A percentile compares a stretch with the other conserved stretches of the same genome.
Evolutionary conservation across 2,797 vertebrate genomes (phyloP).

Genomic region (Darevskia nairensis): DNA sequence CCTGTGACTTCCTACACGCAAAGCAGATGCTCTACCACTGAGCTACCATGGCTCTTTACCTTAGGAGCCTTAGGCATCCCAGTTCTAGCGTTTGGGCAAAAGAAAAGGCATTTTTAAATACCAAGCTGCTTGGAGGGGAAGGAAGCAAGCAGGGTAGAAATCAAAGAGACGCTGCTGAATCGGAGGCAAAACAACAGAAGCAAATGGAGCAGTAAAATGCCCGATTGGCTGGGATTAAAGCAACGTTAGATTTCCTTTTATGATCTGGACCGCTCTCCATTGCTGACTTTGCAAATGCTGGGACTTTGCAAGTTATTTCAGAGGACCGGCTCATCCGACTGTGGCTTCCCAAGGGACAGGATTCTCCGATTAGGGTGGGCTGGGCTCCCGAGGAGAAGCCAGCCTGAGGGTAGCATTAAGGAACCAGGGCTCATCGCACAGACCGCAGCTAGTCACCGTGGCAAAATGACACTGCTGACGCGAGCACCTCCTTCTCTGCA

Average conservation of each 20-base stretch:
- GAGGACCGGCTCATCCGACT: background rate
- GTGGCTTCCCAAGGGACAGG: background rate
- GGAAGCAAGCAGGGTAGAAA: no score
- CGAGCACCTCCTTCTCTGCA: background rate
- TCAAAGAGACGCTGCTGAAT: no score
- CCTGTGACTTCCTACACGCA: no score
- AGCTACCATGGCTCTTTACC: no score
- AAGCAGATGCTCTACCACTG: no score
- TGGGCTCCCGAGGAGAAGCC: background rate
- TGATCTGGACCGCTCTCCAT: background rate
- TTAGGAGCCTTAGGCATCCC: no score
- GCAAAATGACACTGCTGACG: constrained; percentile 6
- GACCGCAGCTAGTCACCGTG: background rate
- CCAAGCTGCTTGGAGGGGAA: no score
- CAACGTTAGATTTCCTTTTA: background rate
- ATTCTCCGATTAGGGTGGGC: background rate
- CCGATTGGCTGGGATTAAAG: no score
- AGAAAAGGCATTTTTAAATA: no score
- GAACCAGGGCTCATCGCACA: background rate
- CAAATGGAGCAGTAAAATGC: no score
- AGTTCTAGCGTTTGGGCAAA: no score
- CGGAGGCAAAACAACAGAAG: no score
- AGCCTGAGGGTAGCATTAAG: background rate
- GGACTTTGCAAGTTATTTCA: background rate
- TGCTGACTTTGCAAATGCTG: background rate